Percentiles rank a stretch among this genome's conserved stretches.
These are phyloP conservation scores for Ascaphus truei DNA, from an alignment of 2,113 vertebrate genomes.

Conservation along the genomic window DNA sequence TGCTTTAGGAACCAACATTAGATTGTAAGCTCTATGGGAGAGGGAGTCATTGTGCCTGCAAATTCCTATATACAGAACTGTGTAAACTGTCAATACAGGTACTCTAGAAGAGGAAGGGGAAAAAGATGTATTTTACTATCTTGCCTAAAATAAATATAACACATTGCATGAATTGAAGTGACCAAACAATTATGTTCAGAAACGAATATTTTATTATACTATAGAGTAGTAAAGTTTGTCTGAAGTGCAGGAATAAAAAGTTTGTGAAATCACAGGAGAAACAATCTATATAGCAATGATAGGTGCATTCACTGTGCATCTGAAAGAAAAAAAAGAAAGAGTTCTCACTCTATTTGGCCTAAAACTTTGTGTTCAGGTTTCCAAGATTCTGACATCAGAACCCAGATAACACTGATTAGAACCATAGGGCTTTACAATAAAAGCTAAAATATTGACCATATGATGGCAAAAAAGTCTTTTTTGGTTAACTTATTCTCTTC, in stretches of 20 bases:
- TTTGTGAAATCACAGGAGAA: slow-evolving; percentile 91
- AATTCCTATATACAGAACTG: no score
- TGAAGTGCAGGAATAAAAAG: slow-evolving; percentile 96
- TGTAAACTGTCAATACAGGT: no score
- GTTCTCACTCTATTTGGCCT: slow-evolving; percentile 93
- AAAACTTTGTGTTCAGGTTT: slow-evolving; percentile 84
- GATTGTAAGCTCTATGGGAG: no score
- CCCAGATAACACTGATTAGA: slow-evolving; percentile 94
- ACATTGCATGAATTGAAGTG: slow-evolving; percentile 47
- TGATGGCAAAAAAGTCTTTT: slow-evolving; percentile 96
- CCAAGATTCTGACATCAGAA: slow-evolving; percentile 96
- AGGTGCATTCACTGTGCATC: slow-evolving; percentile 89
- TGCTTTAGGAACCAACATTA: no score
- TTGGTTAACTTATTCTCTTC: slow-evolving; percentile 77
- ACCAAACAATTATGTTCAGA: slow-evolving; percentile 64
- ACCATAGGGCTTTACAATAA: slow-evolving; percentile 99
- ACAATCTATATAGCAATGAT: slow-evolving; percentile 77
- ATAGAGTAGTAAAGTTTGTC: slow-evolving; percentile 81
- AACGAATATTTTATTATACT: slow-evolving; percentile 73
- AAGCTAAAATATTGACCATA: slow-evolving; percentile 98
- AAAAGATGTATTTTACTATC: slow-evolving; percentile 20
- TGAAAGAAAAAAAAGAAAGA: slow-evolving; percentile 72
- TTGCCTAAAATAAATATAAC: slow-evolving; percentile 25
- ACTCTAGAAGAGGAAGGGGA: no score
- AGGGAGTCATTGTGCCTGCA: no score